Conservation (phyloP, 1,140 invertebrate genomes). For the Atta colombica region DNA sequence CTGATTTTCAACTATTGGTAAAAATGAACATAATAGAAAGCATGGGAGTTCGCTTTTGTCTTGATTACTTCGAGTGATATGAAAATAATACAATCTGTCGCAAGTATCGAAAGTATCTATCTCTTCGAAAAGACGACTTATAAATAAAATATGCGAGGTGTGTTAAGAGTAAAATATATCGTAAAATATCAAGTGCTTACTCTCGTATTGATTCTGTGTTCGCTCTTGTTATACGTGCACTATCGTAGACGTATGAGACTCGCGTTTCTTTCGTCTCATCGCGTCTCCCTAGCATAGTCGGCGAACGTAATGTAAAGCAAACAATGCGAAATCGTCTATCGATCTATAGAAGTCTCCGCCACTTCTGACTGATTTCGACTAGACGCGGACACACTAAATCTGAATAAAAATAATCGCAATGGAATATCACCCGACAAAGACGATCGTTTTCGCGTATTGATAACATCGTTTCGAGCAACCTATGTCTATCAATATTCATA, state of each 20-base stretch:
- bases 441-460: constrained; percentile 27
- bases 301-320: constrained; percentile 46
- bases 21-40: not conserved
- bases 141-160: constrained; percentile 75
- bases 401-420: constrained; percentile 62
- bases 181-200: constrained; percentile 67
- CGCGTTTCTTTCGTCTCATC: constrained; percentile 58
- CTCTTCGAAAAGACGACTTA: constrained; percentile 55
- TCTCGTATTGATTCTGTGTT: constrained; percentile 37
- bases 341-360: constrained; percentile 67
- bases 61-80: constrained; percentile 36
- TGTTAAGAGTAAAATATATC: constrained; percentile 56
- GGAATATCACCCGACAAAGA: constrained; percentile 45
- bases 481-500: constrained; percentile 77
- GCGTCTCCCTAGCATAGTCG: constrained; percentile 66
- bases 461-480: constrained; percentile 64
- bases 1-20: constrained; percentile 36
- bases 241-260: constrained; percentile 50
- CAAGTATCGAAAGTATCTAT: constrained; percentile 46
- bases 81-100: constrained; percentile 29
- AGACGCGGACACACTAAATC: constrained; percentile 58
- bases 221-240: constrained; percentile 63
- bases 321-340: constrained; percentile 60
- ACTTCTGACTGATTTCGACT: constrained; percentile 65
- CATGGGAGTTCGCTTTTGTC: constrained; percentile 16